A percentile compares a stretch with the other conserved stretches of the same genome.
These are phyloP conservation scores for Drosophila cognata DNA, from an alignment of 2,888 invertebrate genomes.

Conservation along the genomic window DNA sequence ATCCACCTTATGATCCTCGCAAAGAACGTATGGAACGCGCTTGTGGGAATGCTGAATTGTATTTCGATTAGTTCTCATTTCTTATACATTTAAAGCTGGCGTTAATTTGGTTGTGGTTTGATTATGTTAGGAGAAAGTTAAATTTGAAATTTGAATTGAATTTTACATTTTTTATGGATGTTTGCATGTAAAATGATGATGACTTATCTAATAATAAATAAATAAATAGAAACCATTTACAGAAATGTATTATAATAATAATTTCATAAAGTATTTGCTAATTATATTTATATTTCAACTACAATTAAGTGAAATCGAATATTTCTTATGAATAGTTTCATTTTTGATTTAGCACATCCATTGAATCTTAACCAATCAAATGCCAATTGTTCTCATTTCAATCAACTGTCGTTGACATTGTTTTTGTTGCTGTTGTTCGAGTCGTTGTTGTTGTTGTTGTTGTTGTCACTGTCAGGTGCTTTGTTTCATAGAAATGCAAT, in stretches of 20 bases:
- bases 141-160: no score
- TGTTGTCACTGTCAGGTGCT: constrained; percentile 19
- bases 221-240: not conserved
- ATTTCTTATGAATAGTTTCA: not conserved
- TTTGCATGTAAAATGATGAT: no score
- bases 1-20: not conserved
- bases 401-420: constrained; percentile 5
- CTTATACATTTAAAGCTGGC: fast-evolving
- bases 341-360: not conserved
- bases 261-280: not conserved
- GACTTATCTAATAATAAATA: not conserved
- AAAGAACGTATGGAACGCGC: constrained; percentile 29
- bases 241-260: not conserved
- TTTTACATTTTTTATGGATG: no score
- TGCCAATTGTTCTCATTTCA: constrained; percentile 10
- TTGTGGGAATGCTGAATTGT: not conserved
- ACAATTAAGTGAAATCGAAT: not conserved
- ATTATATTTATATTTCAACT: not conserved
- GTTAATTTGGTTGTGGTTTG: no score
- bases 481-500: constrained; percentile 38
- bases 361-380: constrained; percentile 10
- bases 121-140: not conserved
- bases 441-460: not conserved
- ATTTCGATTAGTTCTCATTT: constrained; percentile 12
- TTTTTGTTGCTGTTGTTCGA: not conserved